These are phyloP conservation scores for Caenorhabditis briggsae DNA, from an alignment of 1,140 invertebrate species.

Conservation along the genomic window DNA sequence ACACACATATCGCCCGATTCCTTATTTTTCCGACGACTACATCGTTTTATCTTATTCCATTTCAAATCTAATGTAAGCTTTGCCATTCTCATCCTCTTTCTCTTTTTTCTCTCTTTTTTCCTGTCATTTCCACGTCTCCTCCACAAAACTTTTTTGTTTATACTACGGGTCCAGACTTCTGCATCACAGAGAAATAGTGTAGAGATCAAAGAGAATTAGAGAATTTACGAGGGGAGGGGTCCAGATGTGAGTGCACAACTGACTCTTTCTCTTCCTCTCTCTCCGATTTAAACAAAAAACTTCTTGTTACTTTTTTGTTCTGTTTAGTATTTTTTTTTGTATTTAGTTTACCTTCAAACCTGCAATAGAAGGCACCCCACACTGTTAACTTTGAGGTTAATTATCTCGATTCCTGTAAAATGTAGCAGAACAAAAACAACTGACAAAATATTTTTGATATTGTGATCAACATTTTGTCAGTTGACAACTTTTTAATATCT, in stretches of 20 bases:
- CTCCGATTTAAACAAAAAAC: no score
- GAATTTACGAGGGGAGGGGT: not conserved
- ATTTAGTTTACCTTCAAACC: no score
- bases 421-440: no score
- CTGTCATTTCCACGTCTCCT: not conserved
- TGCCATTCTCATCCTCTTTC: not conserved
- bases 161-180: not conserved
- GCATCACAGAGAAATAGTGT: not conserved
- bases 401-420: no score
- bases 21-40: not conserved
- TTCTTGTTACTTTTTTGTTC: no score
- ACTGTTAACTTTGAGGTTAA: no score
- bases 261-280: not conserved
- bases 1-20: not conserved
- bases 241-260: constrained; percentile 15
- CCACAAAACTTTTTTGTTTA: not conserved
- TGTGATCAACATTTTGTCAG: no score
- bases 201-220: not conserved
- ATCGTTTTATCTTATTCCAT: not conserved
- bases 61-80: not conserved
- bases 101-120: not conserved
- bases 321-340: no score
- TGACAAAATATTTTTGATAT: no score
- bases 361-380: no score
- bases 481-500: no score